These are phyloP conservation scores for Ascaphus truei DNA, from an alignment of 2,113 vertebrate species.

Conservation along the genomic window DNA sequence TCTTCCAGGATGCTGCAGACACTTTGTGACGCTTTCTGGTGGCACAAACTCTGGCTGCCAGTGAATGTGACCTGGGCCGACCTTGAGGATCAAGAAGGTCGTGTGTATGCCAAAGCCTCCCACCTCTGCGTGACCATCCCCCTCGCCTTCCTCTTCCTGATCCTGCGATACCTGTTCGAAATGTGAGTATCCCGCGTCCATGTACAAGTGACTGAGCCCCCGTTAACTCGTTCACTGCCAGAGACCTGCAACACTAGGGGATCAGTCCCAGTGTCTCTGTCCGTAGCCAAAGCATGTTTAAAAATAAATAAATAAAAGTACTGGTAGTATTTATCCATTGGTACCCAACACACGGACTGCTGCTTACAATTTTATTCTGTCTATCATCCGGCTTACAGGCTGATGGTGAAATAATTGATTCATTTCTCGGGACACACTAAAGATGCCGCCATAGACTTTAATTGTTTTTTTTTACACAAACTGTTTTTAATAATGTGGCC, in stretches of 20 bases:
- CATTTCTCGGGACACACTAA: too few species aligned
- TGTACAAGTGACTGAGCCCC: background rate
- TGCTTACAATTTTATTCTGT: too few species aligned
- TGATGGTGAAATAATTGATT: too few species aligned
- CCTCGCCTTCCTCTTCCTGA: constrained; percentile 79
- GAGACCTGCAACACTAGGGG: background rate
- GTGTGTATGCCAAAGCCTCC: constrained; percentile 75
- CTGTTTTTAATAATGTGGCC: too few species aligned
- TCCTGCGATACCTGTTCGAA: constrained; percentile 85
- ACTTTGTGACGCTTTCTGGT: constrained; percentile 86
- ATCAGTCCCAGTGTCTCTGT: background rate
- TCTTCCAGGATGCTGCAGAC: constrained; percentile 76
- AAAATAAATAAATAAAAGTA: too few species aligned
- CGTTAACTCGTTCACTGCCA: background rate
- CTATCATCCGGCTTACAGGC: too few species aligned
- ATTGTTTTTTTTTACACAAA: too few species aligned
- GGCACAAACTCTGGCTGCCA: constrained; percentile 89
- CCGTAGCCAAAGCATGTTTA: too few species aligned
- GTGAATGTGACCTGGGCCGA: constrained; percentile 88
- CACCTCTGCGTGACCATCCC: constrained; percentile 86
- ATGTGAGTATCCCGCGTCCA: constrained; percentile 62
- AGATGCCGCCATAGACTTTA: too few species aligned
- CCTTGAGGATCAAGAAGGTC: constrained; percentile 80
- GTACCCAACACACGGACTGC: too few species aligned
- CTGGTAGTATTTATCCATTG: too few species aligned